Conservation (phyloP, 1,140 invertebrate species). For the Bombus sibiricus region DNA sequence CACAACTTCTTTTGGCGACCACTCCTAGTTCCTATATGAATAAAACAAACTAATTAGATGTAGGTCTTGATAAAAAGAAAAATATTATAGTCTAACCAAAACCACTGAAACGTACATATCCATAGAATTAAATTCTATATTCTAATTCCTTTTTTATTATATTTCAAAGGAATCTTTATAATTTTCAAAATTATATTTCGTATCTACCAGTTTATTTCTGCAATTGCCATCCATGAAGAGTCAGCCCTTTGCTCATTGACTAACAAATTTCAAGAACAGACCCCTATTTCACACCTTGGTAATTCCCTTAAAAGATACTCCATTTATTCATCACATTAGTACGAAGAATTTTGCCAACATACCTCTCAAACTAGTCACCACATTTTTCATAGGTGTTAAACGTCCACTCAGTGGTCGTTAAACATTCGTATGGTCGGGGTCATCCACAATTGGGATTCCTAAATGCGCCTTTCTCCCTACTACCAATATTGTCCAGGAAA, state of each 20-base stretch:
- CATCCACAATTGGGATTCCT: not conserved
- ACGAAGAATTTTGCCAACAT: not conserved
- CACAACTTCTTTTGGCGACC: not conserved
- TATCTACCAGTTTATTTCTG: not conserved
- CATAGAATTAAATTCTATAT: not conserved
- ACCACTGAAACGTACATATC: not conserved
- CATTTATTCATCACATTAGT: not conserved
- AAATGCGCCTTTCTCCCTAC: not conserved
- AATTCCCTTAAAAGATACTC: not conserved
- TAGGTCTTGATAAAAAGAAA: too few relatives aligned
- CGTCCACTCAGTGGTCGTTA: slow-evolving; percentile 32
- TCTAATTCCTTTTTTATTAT: not conserved
- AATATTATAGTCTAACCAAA: not conserved
- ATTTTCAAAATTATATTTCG: not conserved
- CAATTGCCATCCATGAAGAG: not conserved
- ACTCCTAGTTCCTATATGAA: not conserved
- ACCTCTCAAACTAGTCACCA: not conserved
- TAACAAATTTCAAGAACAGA: not conserved
- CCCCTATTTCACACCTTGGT: not conserved
- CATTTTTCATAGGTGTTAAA: slow-evolving; percentile 50
- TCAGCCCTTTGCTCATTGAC: not conserved
- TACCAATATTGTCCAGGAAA: not conserved
- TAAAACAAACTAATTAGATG: too few relatives aligned
- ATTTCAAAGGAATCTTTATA: not conserved
- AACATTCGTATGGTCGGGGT: not conserved